Base-by-base conservation (phyloP, 1,140 invertebrate genomes). In the Calycopis cecrops region DNA sequence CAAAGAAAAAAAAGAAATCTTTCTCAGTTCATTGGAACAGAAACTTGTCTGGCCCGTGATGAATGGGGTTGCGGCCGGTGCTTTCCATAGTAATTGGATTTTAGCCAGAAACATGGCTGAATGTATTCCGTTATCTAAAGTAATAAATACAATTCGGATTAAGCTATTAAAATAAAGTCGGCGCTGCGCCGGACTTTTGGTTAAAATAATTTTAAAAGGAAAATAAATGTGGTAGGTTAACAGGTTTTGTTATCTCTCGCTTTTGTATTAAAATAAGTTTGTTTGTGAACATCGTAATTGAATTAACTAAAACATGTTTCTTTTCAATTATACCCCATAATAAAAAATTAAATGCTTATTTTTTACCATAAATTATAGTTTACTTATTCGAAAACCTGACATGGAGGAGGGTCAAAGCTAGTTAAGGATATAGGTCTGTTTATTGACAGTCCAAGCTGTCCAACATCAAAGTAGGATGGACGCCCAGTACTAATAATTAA, bases 41-140 rank as follows among this genome's bases (percentile, higher is more conserved):
- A 69, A 68, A 67, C 52, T 67, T 65, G 65, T 65, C 66, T 52
- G 52, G 65, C 17, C 49, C 53, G 63, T 67, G 69, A 69, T 64
- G 66, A 69, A 71, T 71, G 65, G 61, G 57, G 44, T 56, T 59
- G 66, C 34, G 60, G 60, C 60, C 55, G 44, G 49, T 42, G 53
- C 34, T 55, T 65, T 56, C 48, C 62, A 52, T 63, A 54, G 60
- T 62, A 55, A 65, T 68, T 68, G 65, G 62, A 68, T 51, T 57
- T 58, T 38, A 55, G 65, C 62, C 62, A 65, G 59, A 18, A 48
- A 35, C 59, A 52, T 47, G 52, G 49, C 55, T 48, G 49, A 65
- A 63, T 71, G 63, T 64, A 62, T 63, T 63, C 59, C 58, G 52
- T 63, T 57, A 59, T 59, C 61, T 60, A 53, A 34, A 28, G 52